Conservation (phyloP, 2,888 invertebrate genomes). For the Tetragnatha montana region DNA sequence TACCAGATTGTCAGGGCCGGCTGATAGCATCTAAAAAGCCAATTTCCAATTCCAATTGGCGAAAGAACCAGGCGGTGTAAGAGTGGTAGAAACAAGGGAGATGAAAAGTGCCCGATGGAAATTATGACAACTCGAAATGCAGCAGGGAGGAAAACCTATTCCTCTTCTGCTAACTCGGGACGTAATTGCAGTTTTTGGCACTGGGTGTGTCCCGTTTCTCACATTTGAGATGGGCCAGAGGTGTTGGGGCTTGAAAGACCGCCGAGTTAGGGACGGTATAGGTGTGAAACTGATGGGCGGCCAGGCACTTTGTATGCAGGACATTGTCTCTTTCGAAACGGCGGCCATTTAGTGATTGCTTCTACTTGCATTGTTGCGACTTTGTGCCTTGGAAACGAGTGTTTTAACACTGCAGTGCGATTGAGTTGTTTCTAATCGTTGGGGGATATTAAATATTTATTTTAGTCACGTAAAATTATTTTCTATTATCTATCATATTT, state of each 20-base stretch:
- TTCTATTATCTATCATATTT: too few relatives aligned
- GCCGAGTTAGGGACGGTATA: conserved; percentile 37
- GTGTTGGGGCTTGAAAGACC: conserved; percentile 62
- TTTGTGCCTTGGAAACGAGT: too few relatives aligned
- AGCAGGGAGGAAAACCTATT: conserved; percentile 63
- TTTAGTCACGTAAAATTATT: too few relatives aligned
- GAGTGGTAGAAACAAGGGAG: conserved; percentile 47
- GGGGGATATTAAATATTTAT: too few relatives aligned
- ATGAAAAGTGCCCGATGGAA: conserved; percentile 12
- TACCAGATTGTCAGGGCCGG: conserved; percentile 37
- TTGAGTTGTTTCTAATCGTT: too few relatives aligned
- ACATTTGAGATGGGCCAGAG: conserved; percentile 61
- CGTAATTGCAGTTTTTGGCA: conserved; percentile 69
- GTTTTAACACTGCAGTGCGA: too few relatives aligned
- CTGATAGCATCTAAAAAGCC: conserved; percentile 41
- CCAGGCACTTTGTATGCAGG: not conserved
- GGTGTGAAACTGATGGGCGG: not conserved
- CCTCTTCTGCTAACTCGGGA: conserved; percentile 59
- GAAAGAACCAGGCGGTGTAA: conserved; percentile 34
- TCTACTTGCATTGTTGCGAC: too few relatives aligned
- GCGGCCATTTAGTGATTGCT: too few relatives aligned
- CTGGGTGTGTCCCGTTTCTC: conserved; percentile 66
- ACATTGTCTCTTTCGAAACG: not conserved
- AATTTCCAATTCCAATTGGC: conserved; percentile 26
- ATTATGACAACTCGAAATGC: conserved; percentile 33